phyloP scores from a whole-genome alignment of 2,113 vertebrate species.

The Syrrhaptes paradoxus region DNA sequence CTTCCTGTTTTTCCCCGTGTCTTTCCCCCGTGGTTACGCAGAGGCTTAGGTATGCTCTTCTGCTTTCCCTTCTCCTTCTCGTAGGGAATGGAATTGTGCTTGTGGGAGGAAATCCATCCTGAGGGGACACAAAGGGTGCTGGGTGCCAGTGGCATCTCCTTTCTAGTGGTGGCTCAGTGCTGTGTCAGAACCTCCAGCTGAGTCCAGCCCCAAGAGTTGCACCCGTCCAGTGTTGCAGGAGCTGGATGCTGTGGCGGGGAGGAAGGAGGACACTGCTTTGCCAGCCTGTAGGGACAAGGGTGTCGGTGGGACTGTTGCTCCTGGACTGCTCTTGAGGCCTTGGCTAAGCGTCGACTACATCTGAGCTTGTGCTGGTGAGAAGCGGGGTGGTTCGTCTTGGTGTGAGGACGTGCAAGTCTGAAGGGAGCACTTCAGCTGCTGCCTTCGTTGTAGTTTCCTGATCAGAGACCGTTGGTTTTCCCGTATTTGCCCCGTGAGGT shows the following conservation, averaged over 20 bases:
- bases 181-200: background rate
- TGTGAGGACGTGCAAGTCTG: background rate
- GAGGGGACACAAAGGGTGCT: background rate
- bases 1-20: background rate
- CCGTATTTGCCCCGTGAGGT: background rate
- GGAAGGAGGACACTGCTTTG: background rate
- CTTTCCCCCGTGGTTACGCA: background rate
- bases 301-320: background rate
- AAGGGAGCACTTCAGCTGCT: background rate
- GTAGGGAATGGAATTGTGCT: background rate
- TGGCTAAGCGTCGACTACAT: background rate
- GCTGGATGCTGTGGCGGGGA: background rate
- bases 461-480: background rate
- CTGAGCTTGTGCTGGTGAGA: background rate
- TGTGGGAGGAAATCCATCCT: background rate
- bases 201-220: background rate
- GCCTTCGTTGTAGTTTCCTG: background rate
- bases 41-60: background rate
- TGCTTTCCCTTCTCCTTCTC: background rate
- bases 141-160: background rate
- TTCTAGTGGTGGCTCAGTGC: background rate
- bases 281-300: background rate
- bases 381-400: background rate
- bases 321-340: background rate
- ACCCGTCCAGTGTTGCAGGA: background rate